Evolutionary conservation across 2,113 vertebrate genomes (phyloP), one percentile per base, ranked within the genome.

Genomic region (Lepisosteus osseus): DNA sequence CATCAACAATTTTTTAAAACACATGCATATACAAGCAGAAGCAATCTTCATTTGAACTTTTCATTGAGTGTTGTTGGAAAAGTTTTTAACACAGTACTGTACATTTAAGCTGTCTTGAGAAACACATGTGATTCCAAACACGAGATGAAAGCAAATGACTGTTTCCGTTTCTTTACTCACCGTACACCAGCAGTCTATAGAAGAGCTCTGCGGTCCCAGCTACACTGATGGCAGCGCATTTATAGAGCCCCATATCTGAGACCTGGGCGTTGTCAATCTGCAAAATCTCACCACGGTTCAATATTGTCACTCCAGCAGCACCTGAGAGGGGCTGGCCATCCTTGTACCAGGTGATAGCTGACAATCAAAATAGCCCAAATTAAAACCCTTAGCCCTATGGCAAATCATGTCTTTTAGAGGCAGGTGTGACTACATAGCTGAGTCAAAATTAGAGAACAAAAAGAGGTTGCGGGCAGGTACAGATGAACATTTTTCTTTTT

Each of bases 341-440:
- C 89, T 96, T 98, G 87, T 93, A 97, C 97, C 97, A 99, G 0
- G 90, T 91, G 59, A 99, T 81, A 14, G 86, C 97, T 99, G 79
- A 40, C 4, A 7, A 76, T 13, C 15, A 29, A 54, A 72, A 71
- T 54, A n/a, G n/a, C 3, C 12, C 15, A 0, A 44, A 6, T 54
- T 42, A 17, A 2, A 54, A 54, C 11, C 61, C 8, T 56, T 6
- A 54, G 15, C 6, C 29, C 3, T 40, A 4, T 51, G 55, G 55
- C 41, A 54, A 8, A 42, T n/a, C 29, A 8, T 51, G 9, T 51
- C 47, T 5, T 51, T 9, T 51, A 29, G 2, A 51, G 47, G 47
- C 9, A 51, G 29, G 29, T 29, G 29, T 29, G 29, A 29, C 29
- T 29, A 1, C 29, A 29, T 29, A 29, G 29, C 29, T 29, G 29